These are phyloP conservation scores for Micronycteris hirsuta DNA, from an alignment of 2,113 vertebrate species.

Conservation along the genomic window DNA sequence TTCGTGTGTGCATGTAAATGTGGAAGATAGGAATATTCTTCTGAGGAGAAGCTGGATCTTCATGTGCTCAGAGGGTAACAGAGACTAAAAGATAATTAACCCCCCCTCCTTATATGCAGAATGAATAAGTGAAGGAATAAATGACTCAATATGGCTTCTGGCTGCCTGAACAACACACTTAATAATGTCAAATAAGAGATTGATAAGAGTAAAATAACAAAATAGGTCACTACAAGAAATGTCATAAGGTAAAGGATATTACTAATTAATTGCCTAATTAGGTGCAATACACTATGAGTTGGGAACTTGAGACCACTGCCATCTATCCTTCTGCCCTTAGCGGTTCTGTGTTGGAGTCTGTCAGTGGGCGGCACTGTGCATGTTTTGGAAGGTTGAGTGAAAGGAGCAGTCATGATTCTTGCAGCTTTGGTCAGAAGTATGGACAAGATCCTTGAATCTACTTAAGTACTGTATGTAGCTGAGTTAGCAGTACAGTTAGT, in stretches of 20 bases:
- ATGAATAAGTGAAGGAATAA: background rate
- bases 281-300: background rate
- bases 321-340: background rate
- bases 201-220: background rate
- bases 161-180: background rate
- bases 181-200: background rate
- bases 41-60: background rate
- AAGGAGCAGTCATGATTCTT: background rate
- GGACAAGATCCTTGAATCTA: background rate
- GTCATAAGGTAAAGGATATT: background rate
- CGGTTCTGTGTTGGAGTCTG: background rate
- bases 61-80: background rate
- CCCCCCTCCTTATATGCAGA: background rate
- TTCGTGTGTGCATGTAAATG: background rate
- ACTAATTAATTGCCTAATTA: background rate
- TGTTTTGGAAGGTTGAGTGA: background rate
- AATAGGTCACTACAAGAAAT: background rate
- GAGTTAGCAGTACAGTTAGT: background rate
- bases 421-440: background rate
- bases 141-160: background rate
- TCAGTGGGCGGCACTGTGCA: background rate
- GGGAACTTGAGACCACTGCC: background rate
- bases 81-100: background rate
- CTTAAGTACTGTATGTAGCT: background rate
- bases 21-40: background rate